These are phyloP conservation scores for Drosophila nigromelanica DNA, from an alignment of 1,140 invertebrate species.

Conservation along the genomic window DNA sequence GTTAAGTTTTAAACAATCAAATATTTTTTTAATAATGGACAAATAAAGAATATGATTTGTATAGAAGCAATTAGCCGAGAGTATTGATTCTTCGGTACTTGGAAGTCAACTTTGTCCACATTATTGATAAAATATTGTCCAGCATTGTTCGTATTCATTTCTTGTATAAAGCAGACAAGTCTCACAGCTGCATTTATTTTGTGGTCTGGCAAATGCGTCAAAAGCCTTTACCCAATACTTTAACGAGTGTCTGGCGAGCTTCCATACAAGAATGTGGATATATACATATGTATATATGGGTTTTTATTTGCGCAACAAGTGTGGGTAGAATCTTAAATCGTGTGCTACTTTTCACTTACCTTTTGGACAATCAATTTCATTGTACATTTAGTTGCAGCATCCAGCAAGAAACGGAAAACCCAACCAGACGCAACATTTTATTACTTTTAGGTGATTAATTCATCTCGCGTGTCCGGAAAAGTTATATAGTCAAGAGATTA, in stretches of 20 bases:
- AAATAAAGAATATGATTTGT: too few relatives aligned
- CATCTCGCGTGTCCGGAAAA: neutral
- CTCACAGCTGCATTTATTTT: conserved; percentile 49
- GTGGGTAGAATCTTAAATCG: neutral
- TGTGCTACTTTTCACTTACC: conserved; percentile 54
- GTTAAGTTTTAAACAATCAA: too few relatives aligned
- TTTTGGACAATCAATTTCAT: conserved; percentile 83
- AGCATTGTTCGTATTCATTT: conserved; percentile 60
- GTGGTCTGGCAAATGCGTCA: conserved; percentile 52
- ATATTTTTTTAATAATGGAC: too few relatives aligned
- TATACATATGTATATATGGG: neutral
- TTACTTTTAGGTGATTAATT: neutral
- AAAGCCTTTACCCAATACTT: conserved; percentile 40
- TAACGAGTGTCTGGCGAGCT: conserved; percentile 19
- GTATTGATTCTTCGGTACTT: neutral
- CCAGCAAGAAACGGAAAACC: conserved; percentile 3
- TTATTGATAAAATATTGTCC: conserved; percentile 71
- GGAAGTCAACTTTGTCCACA: conserved; percentile 19
- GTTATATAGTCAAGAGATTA: too few relatives aligned
- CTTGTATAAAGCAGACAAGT: conserved; percentile 55
- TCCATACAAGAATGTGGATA: neutral
- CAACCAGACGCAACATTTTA: neutral
- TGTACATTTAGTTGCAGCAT: conserved; percentile 74
- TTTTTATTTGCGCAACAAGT: conserved; percentile 9
- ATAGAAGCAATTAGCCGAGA: neutral